Evolutionary conservation across 2,888 invertebrate species (phyloP).

Genomic region (Colletes collaris): DNA sequence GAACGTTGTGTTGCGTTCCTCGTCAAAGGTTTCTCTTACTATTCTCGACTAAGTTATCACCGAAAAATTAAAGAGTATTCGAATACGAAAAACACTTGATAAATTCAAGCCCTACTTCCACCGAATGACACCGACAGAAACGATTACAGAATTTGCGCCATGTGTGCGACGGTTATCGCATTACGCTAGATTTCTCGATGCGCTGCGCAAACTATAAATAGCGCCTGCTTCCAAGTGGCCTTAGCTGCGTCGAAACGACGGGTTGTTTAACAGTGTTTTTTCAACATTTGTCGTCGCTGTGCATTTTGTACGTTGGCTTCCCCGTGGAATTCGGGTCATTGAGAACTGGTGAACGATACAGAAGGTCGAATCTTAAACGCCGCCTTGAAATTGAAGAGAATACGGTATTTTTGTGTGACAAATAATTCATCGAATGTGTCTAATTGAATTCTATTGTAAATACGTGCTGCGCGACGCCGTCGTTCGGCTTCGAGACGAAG

Average conservation of each 20-base stretch:
- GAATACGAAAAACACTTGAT: not conserved
- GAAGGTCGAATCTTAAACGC: conserved; percentile 3
- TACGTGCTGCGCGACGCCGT: too few species aligned
- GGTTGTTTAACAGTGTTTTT: conserved; percentile 40
- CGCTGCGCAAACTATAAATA: conserved; percentile 50
- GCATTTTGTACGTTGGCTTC: not conserved
- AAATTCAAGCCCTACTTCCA: too few species aligned
- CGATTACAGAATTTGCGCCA: conserved; percentile 1
- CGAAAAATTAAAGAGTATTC: too few species aligned
- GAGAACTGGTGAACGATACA: not conserved
- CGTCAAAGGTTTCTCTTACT: too few species aligned
- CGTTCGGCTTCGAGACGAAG: too few species aligned
- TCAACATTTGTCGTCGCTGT: conserved; percentile 4
- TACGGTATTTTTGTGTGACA: too few species aligned
- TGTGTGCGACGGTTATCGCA: conserved; percentile 36
- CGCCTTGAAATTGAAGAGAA: not conserved
- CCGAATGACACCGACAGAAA: not conserved
- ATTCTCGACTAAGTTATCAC: too few species aligned
- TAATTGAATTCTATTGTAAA: too few species aligned
- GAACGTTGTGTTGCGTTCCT: too few species aligned
- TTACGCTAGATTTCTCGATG: conserved; percentile 57
- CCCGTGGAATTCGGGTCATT: not conserved
- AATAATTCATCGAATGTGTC: too few species aligned
- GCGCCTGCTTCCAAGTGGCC: conserved; percentile 14
- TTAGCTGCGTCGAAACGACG: conserved; percentile 39